Base-by-base conservation (phyloP, 2,888 invertebrate species). In the Drosophila infuscata region DNA sequence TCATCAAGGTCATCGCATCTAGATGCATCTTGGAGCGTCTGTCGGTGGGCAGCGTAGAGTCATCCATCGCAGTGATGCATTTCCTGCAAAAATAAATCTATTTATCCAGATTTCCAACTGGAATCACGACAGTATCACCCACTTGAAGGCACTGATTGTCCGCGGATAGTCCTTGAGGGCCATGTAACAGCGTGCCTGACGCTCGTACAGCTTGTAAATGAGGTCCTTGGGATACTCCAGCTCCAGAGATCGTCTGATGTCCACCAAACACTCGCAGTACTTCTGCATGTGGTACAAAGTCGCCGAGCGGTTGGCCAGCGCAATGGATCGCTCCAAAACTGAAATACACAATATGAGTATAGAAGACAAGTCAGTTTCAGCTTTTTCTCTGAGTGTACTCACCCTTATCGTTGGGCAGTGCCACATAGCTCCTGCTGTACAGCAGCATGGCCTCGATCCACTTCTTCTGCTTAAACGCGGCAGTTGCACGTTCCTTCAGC, bases 291-390 rank as follows among this genome's bases (percentile, higher is more conserved):
- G 96, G 88, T 96, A 96, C 43, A 97, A 94, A 0, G 96, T 95
- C 0, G 97, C 97, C 36, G 97, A 97, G 12, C 97, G 95, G 92
- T 97, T 98, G 0, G 97, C 97, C 79, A 96, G 94, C 7, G 96
- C 94, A 48, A 97, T 95, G 0, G 96, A 94, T 5, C 96, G 92
- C 62, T 96, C 95, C 79, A 94, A 93, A 70, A 93, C 95, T 96
- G n/a, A 12, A 36, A 46, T 15, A 6, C 43, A 20, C 5, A 25
- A 25, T 25, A 25, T 25, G 20, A 25, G 20, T 25, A 25, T 25
- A 25, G 25, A 3, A 25, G 25, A 25, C 25, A 25, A 25, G 25
- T 25, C 25, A 25, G 25, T 25, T 43, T 43, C 20, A 6, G 43
- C 0, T 11, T 20, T 29, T 57, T 36, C 25, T 29, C 56, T 29